These are phyloP conservation scores for Nomada ruficornis DNA, from an alignment of 2,888 invertebrate genomes.

Conservation along the genomic window DNA sequence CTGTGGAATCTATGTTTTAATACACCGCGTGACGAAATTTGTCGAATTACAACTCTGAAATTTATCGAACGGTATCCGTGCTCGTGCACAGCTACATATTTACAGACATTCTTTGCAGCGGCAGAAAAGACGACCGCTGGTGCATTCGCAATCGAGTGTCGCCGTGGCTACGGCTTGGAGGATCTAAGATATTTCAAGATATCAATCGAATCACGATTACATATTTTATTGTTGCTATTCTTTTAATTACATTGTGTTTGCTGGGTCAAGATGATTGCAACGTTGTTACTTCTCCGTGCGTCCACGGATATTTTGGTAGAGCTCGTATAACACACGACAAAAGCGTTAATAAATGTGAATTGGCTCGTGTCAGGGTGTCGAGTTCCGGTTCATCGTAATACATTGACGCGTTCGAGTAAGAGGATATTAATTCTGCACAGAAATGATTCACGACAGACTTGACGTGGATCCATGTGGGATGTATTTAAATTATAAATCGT, in stretches of 20 bases:
- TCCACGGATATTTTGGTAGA: not conserved
- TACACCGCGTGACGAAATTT: not conserved
- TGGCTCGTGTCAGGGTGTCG: too few species aligned
- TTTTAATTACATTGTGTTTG: slow-evolving; percentile 32
- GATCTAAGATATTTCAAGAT: not conserved
- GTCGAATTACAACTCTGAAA: not conserved
- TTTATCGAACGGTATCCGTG: too few species aligned
- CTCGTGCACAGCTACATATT: too few species aligned
- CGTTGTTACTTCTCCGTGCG: not conserved
- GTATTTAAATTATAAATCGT: slow-evolving; percentile 39
- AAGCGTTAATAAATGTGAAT: not conserved
- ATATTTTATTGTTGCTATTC: slow-evolving; percentile 38
- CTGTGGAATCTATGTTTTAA: not conserved
- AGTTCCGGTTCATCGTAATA: slow-evolving; percentile 2
- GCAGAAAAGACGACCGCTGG: slow-evolving; percentile 21
- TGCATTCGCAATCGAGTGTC: not conserved
- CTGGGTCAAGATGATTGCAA: not conserved
- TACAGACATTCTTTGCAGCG: not conserved
- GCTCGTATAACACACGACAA: not conserved
- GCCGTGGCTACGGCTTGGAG: not conserved
- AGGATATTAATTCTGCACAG: not conserved
- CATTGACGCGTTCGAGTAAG: not conserved
- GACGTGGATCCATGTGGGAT: slow-evolving; percentile 8
- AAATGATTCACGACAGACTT: slow-evolving; percentile 22
- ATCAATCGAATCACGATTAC: not conserved